A percentile compares a stretch with the other conserved stretches of the same genome.
phyloP scores from a whole-genome alignment of 2,797 vertebrate genomes.

The Periophthalmus magnuspinnatus region DNA sequence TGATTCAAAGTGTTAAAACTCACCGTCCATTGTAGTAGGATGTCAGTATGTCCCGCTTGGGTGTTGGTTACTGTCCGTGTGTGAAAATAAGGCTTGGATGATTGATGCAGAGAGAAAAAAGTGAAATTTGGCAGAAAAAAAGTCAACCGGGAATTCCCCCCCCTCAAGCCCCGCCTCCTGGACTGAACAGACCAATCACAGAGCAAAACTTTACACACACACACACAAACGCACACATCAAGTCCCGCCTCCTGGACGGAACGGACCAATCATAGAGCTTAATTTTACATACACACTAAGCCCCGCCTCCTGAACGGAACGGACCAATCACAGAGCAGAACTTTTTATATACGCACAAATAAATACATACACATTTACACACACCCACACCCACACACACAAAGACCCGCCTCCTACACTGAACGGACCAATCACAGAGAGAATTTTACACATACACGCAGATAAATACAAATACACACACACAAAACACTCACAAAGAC shows the following conservation, averaged over 20 bases:
- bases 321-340: no score
- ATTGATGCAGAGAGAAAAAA: constrained; percentile 47
- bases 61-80: constrained; percentile 28
- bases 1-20: constrained; percentile 50
- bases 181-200: constrained; percentile 39
- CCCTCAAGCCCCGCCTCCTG: constrained; percentile 26
- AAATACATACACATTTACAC: no score
- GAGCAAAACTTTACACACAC: constrained; percentile 13
- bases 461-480: no score
- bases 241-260: constrained; percentile 24
- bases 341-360: no score
- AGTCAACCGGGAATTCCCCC: constrained; percentile 68
- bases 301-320: no score
- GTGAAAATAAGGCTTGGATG: constrained; percentile 46
- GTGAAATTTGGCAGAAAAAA: constrained; percentile 40
- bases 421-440: no score
- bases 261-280: constrained; percentile 43
- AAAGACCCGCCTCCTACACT: no score
- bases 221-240: background rate
- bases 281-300: background rate
- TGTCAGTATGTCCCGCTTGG: background rate
- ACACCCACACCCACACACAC: no score
- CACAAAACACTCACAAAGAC: no score
- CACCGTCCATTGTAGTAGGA: constrained; percentile 73
- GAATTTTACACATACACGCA: no score